Base-by-base conservation (phyloP, 2,888 invertebrate species). In the Ferrisia virgata region DNA sequence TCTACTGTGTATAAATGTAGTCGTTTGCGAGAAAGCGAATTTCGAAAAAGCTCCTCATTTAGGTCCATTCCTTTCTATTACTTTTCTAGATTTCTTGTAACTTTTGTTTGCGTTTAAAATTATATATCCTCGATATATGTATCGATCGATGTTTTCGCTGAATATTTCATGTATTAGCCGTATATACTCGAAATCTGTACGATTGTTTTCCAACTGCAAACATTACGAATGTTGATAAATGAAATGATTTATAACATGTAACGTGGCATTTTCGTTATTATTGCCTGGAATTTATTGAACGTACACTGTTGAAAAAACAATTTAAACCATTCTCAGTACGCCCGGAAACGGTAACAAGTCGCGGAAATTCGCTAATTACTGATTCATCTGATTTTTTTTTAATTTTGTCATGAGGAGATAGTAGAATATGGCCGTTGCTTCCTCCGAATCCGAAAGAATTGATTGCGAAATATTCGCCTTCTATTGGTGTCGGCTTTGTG, bases 71-170 rank as follows among this genome's bases (percentile, higher is more conserved):
- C 11, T 43, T 43, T 15, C 15, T 13, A 13, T 43, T 33, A 72
- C 72, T 90, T 0, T 93, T 92, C 86, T 95, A 94, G n/a, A 93
- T 58, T 8, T 58, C 15, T 33, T 31, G 31, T 72, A 15, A n/a
- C n/a, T 72, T 33, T n/a, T 33, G n/a, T 72, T 72, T 72, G 31
- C 5, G 33, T 72, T 33, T n/a, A 33, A n/a, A 8, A 72, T 86
- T 25, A 89, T 88, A 87, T 87, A 91, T 11, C 91, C 91, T 85
- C 91, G 87, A 88, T 88, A 90, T 1, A 90, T 89, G 86, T 90
- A 89, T 3, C 88, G 87, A 88, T 28, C 94, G 93, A 1, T 94
- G 93, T 85, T 92, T 90, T 0, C 96, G 96, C 87, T 96, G 85
- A 87, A 92, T 31, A 92, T 89, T 5, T 91, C 90, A 64, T 93